Base-by-base conservation (phyloP, 2,797 vertebrate species). In the Gymnoscopelus microlampas region DNA sequence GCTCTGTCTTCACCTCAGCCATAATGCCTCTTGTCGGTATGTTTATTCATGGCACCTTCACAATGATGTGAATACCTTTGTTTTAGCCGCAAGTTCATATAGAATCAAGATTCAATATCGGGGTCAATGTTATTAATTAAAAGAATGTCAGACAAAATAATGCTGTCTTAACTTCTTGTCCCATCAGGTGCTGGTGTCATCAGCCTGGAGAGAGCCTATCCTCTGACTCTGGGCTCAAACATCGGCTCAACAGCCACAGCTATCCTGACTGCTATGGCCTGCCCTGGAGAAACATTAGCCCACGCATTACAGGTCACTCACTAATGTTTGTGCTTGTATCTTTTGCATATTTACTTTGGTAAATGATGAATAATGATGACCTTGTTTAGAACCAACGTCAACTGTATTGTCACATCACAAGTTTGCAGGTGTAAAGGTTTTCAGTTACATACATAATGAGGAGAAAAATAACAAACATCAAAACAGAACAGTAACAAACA, bases 191-290 rank as follows among this genome's bases (percentile, higher is more conserved):
- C 98, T 0, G 97, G 97, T 0, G 96, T 99, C 56, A 98, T 99
- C 63, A 97, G 92, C 84, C 94, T 99, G 0, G 96, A 99, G 83
- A 93, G 97, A 78, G 96, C 96, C 0, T 99, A 99, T 61, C 97
- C 97, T 0, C 92, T 99, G 60, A 99, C 97, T 0, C 89, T 99
- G 71, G 97, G 97, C 5, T 96, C 98, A 62, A 99, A 99, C 74
- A 96, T 99, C 32, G 97, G 97, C 35, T 99, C 97, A 32, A 99
- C 98, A 35, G 98, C 98, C 24, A 99, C 98, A 0, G 96, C 97
- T 56, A 95, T 99, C 54, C 92, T 99, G 10, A 97, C 98, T 0
- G 97, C 98, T 3, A 87, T 99, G 87, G 97, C 98, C 12, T 97
- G 97, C 71, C 95, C 97, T 0, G 93, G 94, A 63, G 95, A 86